Conservation (phyloP, 2,797 vertebrate species). For the Eulemur albifrons region DNA sequence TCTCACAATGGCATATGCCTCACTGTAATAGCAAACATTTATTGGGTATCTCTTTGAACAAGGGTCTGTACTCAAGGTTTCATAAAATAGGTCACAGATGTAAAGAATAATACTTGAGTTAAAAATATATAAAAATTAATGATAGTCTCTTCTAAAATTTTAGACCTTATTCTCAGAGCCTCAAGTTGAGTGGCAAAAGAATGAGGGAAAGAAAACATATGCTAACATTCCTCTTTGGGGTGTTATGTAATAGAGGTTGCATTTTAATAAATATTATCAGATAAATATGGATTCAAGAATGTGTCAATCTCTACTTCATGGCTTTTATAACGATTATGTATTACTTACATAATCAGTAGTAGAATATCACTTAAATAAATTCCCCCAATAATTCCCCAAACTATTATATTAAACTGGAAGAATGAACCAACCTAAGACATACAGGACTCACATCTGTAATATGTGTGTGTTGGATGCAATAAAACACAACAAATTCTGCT, state of each 20-base stretch:
- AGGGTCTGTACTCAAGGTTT: background rate
- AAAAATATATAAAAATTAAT: background rate
- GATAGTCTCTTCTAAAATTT: conserved; percentile 13
- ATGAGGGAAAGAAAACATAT: background rate
- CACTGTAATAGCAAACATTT: background rate
- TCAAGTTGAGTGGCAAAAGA: background rate
- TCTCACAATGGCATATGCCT: background rate
- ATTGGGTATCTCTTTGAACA: background rate
- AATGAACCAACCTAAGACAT: background rate
- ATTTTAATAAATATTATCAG: conserved; percentile 15
- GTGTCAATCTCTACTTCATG: background rate
- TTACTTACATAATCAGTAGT: background rate
- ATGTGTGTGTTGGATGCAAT: background rate
- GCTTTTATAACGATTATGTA: background rate
- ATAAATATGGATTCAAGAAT: background rate
- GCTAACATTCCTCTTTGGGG: background rate
- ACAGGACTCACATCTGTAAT: background rate
- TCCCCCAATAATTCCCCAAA: background rate
- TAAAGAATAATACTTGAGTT: background rate
- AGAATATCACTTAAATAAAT: conserved; percentile 2
- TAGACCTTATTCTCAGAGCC: background rate
- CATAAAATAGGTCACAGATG: background rate
- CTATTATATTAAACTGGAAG: background rate
- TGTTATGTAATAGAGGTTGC: background rate
- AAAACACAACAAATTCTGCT: background rate